These are phyloP conservation scores for Gasteruption jaculator DNA, from an alignment of 2,888 invertebrate species.

Conservation along the genomic window DNA sequence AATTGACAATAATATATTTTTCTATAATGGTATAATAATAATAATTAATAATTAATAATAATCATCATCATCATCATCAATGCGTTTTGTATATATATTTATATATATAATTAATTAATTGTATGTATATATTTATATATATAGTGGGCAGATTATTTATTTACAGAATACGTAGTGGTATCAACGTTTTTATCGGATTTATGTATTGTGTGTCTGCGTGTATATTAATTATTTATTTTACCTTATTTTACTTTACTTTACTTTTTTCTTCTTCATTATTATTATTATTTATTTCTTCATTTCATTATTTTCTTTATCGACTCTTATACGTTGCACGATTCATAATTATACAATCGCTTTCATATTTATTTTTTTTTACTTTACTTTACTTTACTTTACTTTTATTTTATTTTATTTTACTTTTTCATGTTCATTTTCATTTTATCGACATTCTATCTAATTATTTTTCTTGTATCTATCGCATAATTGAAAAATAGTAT, in stretches of 20 bases:
- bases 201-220: conserved; percentile 22
- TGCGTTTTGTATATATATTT: conserved; percentile 14
- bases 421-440: too few species aligned
- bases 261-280: too few species aligned
- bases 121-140: conserved; percentile 29
- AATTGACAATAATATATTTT: conserved; percentile 47
- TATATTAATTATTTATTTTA: neutral
- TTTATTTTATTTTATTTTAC: too few species aligned
- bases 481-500: too few species aligned
- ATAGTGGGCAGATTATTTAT: conserved; percentile 45
- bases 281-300: too few species aligned
- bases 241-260: conserved; percentile 1
- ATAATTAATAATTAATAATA: conserved; percentile 34
- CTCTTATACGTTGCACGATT: too few species aligned
- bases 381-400: too few species aligned
- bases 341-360: too few species aligned
- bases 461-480: too few species aligned
- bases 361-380: too few species aligned
- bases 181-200: conserved; percentile 32
- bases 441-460: too few species aligned
- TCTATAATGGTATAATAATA: conserved; percentile 46
- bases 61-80: conserved; percentile 24
- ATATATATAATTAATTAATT: conserved; percentile 19
- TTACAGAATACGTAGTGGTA: conserved; percentile 48
- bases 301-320: too few species aligned